Evolutionary conservation across 2,888 invertebrate species (phyloP).

Genomic region (Parnassius apollo): DNA sequence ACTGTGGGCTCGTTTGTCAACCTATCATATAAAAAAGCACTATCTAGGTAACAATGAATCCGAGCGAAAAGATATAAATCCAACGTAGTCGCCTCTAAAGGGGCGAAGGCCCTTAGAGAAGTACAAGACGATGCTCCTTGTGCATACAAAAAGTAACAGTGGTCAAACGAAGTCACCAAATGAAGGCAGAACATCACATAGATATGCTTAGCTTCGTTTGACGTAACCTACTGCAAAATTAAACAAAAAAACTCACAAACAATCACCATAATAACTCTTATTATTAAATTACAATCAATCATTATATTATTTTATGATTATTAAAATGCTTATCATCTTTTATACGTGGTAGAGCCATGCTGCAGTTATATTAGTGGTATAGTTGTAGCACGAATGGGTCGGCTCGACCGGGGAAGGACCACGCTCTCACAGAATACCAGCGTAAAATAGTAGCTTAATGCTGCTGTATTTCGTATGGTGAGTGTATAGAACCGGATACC

Average conservation of each 20-base stretch:
- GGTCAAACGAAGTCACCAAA: conserved; percentile 71
- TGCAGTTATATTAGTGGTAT: too few relatives aligned
- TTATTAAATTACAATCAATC: conserved; percentile 33
- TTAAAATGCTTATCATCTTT: too few relatives aligned
- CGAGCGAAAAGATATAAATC: conserved; percentile 68
- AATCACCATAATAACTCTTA: conserved; percentile 33
- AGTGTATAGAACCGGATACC: too few relatives aligned
- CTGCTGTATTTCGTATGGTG: too few relatives aligned
- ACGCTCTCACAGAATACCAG: too few relatives aligned
- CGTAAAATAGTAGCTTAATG: too few relatives aligned
- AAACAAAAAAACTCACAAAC: conserved; percentile 37
- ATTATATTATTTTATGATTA: too few relatives aligned
- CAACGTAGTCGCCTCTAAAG: conserved; percentile 71
- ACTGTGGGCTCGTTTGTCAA: too few relatives aligned
- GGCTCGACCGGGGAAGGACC: too few relatives aligned
- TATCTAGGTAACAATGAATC: conserved; percentile 21
- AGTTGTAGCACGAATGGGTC: too few relatives aligned
- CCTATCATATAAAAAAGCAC: too few relatives aligned
- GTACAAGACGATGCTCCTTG: conserved; percentile 76
- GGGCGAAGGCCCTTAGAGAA: conserved; percentile 71
- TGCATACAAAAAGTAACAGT: conserved; percentile 74
- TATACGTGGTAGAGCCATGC: too few relatives aligned
- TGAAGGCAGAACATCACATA: conserved; percentile 68
- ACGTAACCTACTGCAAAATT: conserved; percentile 70
- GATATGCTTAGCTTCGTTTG: conserved; percentile 75